These are phyloP conservation scores for Idaea straminata DNA, from an alignment of 2,888 invertebrate species.

Conservation along the genomic window DNA sequence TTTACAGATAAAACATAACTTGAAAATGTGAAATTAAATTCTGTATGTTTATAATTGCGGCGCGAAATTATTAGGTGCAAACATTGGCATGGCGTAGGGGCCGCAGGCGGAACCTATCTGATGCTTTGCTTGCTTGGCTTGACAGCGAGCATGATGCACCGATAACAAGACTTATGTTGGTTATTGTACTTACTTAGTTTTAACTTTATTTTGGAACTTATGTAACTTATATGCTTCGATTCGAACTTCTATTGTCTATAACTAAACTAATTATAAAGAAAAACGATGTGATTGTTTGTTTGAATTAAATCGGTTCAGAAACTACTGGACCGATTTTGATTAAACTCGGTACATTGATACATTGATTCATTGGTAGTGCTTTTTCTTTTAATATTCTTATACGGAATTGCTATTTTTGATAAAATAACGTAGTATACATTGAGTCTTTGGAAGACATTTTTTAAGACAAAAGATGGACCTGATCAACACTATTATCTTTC, in stretches of 20 bases:
- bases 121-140: conserved; percentile 49
- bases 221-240: neutral
- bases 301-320: no score
- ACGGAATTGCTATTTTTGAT: no score
- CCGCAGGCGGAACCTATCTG: conserved; percentile 56
- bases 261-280: neutral
- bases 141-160: conserved; percentile 61
- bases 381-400: no score
- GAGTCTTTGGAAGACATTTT: no score
- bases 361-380: no score
- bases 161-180: conserved; percentile 55
- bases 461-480: no score
- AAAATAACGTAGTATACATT: no score
- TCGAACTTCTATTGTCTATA: neutral
- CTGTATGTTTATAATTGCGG: conserved; percentile 60
- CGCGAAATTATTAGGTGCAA: conserved; percentile 73
- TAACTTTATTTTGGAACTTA: neutral
- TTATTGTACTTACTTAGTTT: conserved; percentile 35
- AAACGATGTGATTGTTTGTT: neutral
- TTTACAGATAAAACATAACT: neutral
- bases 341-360: no score
- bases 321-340: no score
- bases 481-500: no score
- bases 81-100: conserved; percentile 51
- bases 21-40: neutral